phyloP scores from a whole-genome alignment of 2,113 vertebrate genomes.

The Eudyptes chrysolophus region DNA sequence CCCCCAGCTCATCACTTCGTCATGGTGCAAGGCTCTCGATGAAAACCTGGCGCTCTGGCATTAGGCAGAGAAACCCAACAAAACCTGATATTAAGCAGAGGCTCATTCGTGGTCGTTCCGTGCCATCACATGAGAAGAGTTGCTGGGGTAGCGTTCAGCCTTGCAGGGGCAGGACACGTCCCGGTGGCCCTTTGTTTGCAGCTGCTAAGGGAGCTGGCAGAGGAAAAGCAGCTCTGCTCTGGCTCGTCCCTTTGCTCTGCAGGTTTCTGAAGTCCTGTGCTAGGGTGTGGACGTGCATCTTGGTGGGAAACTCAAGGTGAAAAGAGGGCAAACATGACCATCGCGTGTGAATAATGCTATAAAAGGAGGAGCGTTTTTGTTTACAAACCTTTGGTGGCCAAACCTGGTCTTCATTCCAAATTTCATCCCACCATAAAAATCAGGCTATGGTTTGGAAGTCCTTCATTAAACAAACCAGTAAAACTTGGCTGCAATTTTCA shows the following conservation, averaged over 20 bases:
- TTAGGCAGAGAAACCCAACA: background rate
- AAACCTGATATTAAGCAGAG: background rate
- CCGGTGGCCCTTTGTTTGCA: background rate
- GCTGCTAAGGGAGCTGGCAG: background rate
- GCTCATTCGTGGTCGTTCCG: fast-evolving
- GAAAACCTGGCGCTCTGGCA: fast-evolving
- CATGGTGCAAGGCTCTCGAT: fast-evolving
- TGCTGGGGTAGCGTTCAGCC: background rate
- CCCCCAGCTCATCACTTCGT: background rate
- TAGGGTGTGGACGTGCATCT: background rate
- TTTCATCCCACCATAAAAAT: background rate
- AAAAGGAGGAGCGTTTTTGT: background rate
- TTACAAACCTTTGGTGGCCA: background rate
- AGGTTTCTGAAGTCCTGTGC: no score
- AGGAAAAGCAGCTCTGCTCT: background rate
- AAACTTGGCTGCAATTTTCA: background rate
- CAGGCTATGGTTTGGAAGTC: background rate
- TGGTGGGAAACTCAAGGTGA: background rate
- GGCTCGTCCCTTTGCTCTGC: background rate
- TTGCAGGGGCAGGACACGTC: background rate
- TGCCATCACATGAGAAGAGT: background rate
- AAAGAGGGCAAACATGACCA: background rate
- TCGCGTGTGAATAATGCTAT: fast-evolving
- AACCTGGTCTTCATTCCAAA: background rate
- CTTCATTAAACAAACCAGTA: background rate